Evolutionary conservation across 2,888 invertebrate species (phyloP).

Genomic region (Calameuta pallipes): DNA sequence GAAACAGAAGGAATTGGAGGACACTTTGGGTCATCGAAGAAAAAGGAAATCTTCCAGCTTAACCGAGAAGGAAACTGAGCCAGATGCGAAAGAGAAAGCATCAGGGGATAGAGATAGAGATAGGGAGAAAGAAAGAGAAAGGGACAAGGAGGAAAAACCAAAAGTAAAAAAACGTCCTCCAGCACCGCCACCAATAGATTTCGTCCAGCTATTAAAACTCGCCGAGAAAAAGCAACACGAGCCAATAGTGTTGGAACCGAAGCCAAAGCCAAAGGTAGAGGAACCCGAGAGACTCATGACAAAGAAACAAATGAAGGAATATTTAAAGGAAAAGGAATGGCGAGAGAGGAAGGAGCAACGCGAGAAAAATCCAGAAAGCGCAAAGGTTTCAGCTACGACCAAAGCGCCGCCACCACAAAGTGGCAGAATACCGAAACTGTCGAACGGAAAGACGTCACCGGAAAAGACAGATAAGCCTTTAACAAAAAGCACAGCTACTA

Average conservation of each 20-base stretch:
- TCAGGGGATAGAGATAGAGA: constrained; percentile 46
- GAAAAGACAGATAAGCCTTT: background rate
- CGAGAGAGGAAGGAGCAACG: constrained; percentile 66
- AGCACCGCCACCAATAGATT: constrained; percentile 82
- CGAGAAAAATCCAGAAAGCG: constrained; percentile 33
- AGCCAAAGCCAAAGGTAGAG: constrained; percentile 59
- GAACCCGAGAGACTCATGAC: constrained; percentile 81
- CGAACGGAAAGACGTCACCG: constrained; percentile 44
- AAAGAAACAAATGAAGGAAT: constrained; percentile 81
- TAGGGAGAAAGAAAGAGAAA: constrained; percentile 57
- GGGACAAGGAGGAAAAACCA: constrained; percentile 65
- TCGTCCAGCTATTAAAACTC: constrained; percentile 80
- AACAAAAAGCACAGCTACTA: constrained; percentile 18
- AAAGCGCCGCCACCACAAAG: constrained; percentile 18
- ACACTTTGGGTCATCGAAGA: constrained; percentile 75
- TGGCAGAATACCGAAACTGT: constrained; percentile 67
- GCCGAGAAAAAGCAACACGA: constrained; percentile 87
- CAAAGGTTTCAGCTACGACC: constrained; percentile 11
- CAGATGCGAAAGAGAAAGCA: constrained; percentile 62
- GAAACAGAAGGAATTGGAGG: constrained; percentile 78
- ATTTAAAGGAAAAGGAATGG: constrained; percentile 77
- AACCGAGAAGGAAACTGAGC: constrained; percentile 59
- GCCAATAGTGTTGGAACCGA: constrained; percentile 74
- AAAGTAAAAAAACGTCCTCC: constrained; percentile 72
- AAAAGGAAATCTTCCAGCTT: constrained; percentile 65